phyloP scores from a whole-genome alignment of 1,140 invertebrate species.

The Zaprionus kolodkinae region DNA sequence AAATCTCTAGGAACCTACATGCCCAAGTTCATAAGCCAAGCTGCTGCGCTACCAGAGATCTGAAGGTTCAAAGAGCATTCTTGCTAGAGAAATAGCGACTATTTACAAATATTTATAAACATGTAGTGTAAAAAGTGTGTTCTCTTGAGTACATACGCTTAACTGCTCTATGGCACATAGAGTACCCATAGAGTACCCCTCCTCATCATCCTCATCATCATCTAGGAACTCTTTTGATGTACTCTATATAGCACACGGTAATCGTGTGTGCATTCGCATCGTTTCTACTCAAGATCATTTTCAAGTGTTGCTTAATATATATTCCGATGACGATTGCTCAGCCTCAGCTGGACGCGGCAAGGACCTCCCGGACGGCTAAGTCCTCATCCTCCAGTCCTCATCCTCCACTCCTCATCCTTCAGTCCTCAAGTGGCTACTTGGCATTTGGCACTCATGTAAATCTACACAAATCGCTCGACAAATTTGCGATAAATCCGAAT shows the following conservation, averaged over 20 bases:
- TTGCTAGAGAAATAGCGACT: too few relatives aligned
- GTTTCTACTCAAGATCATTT: slow-evolving; percentile 6
- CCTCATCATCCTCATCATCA: too few relatives aligned
- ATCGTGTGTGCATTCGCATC: slow-evolving; percentile 7
- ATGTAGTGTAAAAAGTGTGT: too few relatives aligned
- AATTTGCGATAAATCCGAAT: slow-evolving; percentile 80
- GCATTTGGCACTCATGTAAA: slow-evolving; percentile 79
- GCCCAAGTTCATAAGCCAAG: too few relatives aligned
- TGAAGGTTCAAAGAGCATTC: not conserved
- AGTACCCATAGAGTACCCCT: too few relatives aligned
- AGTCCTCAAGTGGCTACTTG: slow-evolving; percentile 72
- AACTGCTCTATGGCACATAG: too few relatives aligned
- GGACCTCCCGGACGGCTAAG: slow-evolving; percentile 23
- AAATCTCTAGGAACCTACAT: too few relatives aligned
- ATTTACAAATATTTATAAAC: too few relatives aligned
- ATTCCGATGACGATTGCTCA: slow-evolving; percentile 26
- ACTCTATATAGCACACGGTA: not conserved
- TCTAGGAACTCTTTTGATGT: not conserved
- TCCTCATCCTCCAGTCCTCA: slow-evolving; percentile 20
- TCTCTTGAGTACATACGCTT: too few relatives aligned
- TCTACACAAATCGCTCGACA: slow-evolving; percentile 76
- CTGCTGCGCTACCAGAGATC: not conserved
- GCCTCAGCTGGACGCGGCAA: slow-evolving; percentile 20
- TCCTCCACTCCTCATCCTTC: slow-evolving; percentile 8
- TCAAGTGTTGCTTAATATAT: slow-evolving; percentile 11